Percentiles rank a stretch among this genome's conserved stretches.
phyloP scores from a whole-genome alignment of 2,888 invertebrate species.

The Trichopria drosophilae region DNA sequence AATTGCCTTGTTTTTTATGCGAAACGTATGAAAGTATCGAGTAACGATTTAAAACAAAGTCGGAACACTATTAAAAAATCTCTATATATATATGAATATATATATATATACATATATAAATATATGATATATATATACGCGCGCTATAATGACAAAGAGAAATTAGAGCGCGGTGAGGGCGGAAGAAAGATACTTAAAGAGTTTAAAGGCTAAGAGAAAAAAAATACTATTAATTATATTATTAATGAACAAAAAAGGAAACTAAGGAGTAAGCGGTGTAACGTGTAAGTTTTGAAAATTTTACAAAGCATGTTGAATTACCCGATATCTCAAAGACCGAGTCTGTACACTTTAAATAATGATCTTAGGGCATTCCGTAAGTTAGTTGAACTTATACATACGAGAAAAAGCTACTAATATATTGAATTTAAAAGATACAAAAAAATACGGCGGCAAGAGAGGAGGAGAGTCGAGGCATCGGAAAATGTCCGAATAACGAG shows the following conservation, averaged over 20 bases:
- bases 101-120: conserved; percentile 36
- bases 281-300: conserved; percentile 51
- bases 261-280: conserved; percentile 38
- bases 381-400: conserved; percentile 39
- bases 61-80: conserved; percentile 42
- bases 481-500: conserved; percentile 26
- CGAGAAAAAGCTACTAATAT: conserved; percentile 36
- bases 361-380: conserved; percentile 49
- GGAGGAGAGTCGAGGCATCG: conserved; percentile 36
- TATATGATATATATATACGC: conserved; percentile 35
- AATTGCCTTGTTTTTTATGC: conserved; percentile 59
- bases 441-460: conserved; percentile 40
- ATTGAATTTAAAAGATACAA: conserved; percentile 34
- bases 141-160: conserved; percentile 33
- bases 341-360: conserved; percentile 43
- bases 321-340: conserved; percentile 41
- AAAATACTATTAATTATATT: conserved; percentile 36
- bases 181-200: conserved; percentile 43
- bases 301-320: conserved; percentile 45
- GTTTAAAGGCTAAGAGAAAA: conserved; percentile 46
- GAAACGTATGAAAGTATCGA: conserved; percentile 55
- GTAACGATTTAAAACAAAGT: conserved; percentile 48
- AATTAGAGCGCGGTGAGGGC: conserved; percentile 37
- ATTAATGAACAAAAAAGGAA: conserved; percentile 33
- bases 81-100: conserved; percentile 37